Percentiles rank a stretch among this genome's conserved stretches.
These are phyloP conservation scores for Fukomys damarensis DNA, from an alignment of 2,113 vertebrate species.

Conservation along the genomic window DNA sequence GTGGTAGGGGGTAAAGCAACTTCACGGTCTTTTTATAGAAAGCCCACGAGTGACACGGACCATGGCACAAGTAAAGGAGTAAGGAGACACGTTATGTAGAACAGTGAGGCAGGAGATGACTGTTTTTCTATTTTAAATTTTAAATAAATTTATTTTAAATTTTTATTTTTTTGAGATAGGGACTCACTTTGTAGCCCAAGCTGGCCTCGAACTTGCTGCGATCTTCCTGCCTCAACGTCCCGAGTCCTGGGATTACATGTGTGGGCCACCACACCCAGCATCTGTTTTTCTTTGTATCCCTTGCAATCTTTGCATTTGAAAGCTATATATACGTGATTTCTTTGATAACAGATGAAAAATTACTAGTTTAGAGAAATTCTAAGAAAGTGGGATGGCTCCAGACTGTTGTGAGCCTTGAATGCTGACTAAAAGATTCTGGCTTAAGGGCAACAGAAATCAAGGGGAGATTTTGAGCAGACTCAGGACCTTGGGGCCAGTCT, in stretches of 20 bases:
- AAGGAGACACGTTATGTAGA: background rate
- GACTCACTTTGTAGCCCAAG: background rate
- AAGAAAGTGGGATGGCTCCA: background rate
- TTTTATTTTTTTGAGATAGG: background rate
- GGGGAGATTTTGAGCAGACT: background rate
- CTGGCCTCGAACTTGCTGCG: background rate
- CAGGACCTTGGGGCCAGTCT: background rate
- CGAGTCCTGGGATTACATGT: background rate
- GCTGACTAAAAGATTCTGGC: background rate
- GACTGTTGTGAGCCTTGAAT: background rate
- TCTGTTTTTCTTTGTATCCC: background rate
- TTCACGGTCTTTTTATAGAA: background rate
- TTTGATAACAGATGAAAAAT: background rate
- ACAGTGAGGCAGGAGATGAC: background rate
- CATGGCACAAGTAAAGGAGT: background rate
- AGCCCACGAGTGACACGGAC: too few relatives aligned
- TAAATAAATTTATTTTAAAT: too few relatives aligned
- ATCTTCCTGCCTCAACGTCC: background rate
- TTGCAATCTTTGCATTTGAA: background rate
- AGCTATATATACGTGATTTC: background rate
- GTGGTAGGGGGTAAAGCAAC: background rate
- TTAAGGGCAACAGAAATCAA: background rate
- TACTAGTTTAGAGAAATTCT: background rate
- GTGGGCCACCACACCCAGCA: background rate
- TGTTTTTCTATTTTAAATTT: too few relatives aligned